Evolutionary conservation across 2,113 vertebrate genomes (phyloP).

Genomic region (Baryphthengus martii): DNA sequence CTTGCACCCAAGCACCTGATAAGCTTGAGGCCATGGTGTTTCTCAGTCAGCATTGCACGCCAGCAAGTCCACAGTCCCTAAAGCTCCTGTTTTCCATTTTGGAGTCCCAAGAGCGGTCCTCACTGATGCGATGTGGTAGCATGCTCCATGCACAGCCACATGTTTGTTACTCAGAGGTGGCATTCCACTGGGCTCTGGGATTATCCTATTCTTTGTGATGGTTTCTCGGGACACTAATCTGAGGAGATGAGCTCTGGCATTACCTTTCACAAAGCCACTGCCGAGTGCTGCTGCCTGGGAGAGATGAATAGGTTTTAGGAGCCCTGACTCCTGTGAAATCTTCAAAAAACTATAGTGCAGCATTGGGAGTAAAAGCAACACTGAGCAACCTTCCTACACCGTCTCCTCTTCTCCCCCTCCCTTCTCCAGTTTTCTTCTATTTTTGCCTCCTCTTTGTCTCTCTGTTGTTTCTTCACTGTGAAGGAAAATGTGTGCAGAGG

Average conservation of each 20-base stretch:
- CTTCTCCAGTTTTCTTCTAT: background rate
- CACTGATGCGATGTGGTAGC: accelerated
- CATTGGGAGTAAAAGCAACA: background rate
- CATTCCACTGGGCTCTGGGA: background rate
- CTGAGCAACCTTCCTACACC: background rate
- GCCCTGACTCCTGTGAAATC: background rate
- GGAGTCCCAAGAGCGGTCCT: background rate
- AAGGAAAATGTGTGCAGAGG: background rate
- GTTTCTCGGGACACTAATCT: background rate
- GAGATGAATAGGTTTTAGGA: background rate
- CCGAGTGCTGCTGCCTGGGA: background rate
- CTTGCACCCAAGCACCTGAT: background rate
- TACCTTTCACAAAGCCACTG: background rate
- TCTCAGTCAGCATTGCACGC: background rate
- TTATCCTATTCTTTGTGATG: background rate
- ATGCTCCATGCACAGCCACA: background rate
- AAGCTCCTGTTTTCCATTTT: background rate
- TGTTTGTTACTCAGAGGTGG: background rate
- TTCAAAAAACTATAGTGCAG: background rate
- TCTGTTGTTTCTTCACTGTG: background rate
- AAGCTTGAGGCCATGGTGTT: background rate
- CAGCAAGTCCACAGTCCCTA: background rate
- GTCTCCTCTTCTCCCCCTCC: background rate
- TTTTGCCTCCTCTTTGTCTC: background rate
- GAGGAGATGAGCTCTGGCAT: background rate